These are phyloP conservation scores for Eucriotettix oculatus DNA, from an alignment of 2,888 invertebrate genomes.

Conservation along the genomic window DNA sequence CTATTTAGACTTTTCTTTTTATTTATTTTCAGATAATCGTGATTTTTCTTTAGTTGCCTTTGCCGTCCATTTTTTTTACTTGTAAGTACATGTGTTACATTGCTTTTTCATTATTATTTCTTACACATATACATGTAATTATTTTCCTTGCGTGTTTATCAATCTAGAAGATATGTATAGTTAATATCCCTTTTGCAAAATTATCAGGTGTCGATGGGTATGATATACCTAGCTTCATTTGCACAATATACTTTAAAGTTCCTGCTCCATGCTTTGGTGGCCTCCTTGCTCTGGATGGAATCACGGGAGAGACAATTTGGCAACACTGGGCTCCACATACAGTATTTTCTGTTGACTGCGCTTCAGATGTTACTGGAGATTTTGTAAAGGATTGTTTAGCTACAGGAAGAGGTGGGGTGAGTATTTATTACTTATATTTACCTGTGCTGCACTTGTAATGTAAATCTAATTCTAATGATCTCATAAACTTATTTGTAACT, in stretches of 20 bases:
- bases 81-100: no score
- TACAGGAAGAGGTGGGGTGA: constrained; percentile 46
- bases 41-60: no score
- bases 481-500: neutral
- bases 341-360: constrained; percentile 56
- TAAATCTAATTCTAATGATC: neutral
- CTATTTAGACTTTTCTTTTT: constrained; percentile 1
- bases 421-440: constrained; percentile 12
- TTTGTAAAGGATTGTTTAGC: constrained; percentile 52
- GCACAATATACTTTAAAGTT: constrained; percentile 48
- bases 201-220: constrained; percentile 36
- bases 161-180: no score
- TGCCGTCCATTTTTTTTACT: no score
- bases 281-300: constrained; percentile 56
- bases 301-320: constrained; percentile 54
- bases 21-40: neutral
- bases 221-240: constrained; percentile 30
- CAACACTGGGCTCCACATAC: constrained; percentile 53
- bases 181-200: neutral
- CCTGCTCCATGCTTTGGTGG: constrained; percentile 55
- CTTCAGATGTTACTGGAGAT: constrained; percentile 51
- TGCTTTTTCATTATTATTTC: no score
- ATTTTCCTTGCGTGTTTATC: no score
- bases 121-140: no score
- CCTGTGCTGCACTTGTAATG: neutral